These are phyloP conservation scores for Cerastoderma edule DNA, from an alignment of 2,888 invertebrate genomes.

Conservation along the genomic window DNA sequence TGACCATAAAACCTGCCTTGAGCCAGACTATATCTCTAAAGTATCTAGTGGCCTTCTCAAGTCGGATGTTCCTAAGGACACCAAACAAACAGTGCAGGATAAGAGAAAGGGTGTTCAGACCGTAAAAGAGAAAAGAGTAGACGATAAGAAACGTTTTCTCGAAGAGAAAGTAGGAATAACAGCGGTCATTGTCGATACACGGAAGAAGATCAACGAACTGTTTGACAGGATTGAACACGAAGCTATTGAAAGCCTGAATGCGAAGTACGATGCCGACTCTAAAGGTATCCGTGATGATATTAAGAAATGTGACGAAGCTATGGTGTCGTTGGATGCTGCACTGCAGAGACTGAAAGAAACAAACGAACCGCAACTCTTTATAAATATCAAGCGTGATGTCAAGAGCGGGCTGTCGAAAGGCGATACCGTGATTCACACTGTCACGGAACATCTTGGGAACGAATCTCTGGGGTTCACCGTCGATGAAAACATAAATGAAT, in stretches of 20 bases:
- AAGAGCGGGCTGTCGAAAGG: conserved; percentile 33
- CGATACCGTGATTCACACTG: conserved; percentile 38
- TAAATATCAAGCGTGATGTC: conserved; percentile 45
- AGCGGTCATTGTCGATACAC: conserved; percentile 19
- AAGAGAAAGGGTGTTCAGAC: conserved; percentile 40
- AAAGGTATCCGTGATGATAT: conserved; percentile 42
- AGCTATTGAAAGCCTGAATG: conserved; percentile 34
- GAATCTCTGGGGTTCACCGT: conserved; percentile 43
- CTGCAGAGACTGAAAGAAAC: conserved; percentile 36
- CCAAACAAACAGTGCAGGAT: conserved; percentile 35
- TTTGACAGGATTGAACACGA: conserved; percentile 45
- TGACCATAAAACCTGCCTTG: conserved; percentile 45
- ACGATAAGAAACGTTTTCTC: conserved; percentile 39
- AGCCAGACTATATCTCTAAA: conserved; percentile 41
- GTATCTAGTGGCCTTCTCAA: conserved; percentile 35
- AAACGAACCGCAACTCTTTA: conserved; percentile 46
- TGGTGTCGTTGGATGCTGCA: conserved; percentile 36
- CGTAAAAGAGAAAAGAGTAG: conserved; percentile 40
- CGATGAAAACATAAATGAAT: conserved; percentile 49
- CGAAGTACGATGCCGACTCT: conserved; percentile 37
- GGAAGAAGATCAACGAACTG: conserved; percentile 43
- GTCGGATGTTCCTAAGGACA: conserved; percentile 32
- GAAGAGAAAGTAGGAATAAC: conserved; percentile 42
- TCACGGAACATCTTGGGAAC: conserved; percentile 40
- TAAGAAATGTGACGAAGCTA: conserved; percentile 44